Conservation (phyloP, 2,113 vertebrate genomes). For the Sminthopsis crassicaudata region DNA sequence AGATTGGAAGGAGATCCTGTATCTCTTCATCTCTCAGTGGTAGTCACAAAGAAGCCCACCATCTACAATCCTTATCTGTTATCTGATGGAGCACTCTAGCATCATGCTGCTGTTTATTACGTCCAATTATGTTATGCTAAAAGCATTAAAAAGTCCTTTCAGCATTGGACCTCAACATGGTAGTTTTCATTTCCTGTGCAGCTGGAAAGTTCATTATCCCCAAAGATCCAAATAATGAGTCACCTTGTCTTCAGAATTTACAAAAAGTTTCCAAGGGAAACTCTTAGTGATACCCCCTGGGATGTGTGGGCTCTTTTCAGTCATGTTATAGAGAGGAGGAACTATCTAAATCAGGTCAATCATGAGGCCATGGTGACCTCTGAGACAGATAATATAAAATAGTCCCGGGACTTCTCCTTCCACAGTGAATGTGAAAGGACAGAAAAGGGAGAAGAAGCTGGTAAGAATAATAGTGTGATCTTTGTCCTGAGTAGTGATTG, state of each 20-base stretch:
- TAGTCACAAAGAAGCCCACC: background rate
- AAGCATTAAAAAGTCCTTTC: background rate
- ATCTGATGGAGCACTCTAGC: background rate
- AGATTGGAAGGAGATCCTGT: background rate
- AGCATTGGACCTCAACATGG: background rate
- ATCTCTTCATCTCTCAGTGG: background rate
- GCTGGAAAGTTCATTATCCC: background rate
- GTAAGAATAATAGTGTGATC: background rate
- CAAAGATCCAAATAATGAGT: background rate
- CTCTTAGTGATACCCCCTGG: background rate
- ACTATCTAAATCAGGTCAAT: background rate
- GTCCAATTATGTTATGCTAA: background rate
- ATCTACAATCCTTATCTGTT: background rate
- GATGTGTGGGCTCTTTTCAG: background rate
- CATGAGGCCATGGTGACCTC: background rate
- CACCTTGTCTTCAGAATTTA: background rate
- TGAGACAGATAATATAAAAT: background rate
- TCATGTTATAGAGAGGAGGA: background rate
- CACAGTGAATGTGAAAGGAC: background rate
- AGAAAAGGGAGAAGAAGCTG: background rate
- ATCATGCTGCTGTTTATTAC: background rate
- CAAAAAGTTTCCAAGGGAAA: background rate
- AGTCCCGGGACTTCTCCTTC: background rate
- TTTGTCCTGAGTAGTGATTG: background rate
- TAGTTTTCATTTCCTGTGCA: background rate